phyloP scores from a whole-genome alignment of 2,888 invertebrate species.

The Cabera pusaria region DNA sequence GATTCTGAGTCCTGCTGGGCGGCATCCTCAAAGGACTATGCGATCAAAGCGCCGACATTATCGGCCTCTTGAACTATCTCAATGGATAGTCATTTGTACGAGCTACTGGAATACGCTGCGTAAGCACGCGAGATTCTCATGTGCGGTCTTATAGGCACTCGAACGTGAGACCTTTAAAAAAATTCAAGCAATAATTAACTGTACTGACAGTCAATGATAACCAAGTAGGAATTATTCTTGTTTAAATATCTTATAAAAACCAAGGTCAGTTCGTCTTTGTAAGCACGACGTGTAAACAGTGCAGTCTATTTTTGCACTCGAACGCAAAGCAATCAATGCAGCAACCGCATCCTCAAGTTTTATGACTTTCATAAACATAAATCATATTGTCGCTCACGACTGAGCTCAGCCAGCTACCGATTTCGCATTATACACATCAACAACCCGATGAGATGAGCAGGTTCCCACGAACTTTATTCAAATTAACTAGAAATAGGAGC shows the following conservation, averaged over 20 bases:
- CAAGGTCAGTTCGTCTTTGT: not conserved
- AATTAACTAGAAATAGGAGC: conserved; percentile 54
- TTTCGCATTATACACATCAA: conserved; percentile 27
- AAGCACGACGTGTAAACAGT: conserved; percentile 5
- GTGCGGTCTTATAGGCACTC: conserved; percentile 5
- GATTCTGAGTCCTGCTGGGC: conserved; percentile 61
- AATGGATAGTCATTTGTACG: conserved; percentile 56
- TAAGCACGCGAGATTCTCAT: conserved; percentile 24
- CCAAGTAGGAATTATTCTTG: too few species aligned
- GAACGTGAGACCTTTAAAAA: too few species aligned
- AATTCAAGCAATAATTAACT: too few species aligned
- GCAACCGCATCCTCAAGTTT: conserved; percentile 47
- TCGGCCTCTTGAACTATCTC: conserved; percentile 64
- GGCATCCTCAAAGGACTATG: conserved; percentile 66
- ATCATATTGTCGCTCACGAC: conserved; percentile 27
- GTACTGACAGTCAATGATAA: too few species aligned
- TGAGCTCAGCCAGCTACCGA: conserved; percentile 35
- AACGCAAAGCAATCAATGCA: conserved; percentile 34
- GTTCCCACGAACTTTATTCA: conserved; percentile 75
- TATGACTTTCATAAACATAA: conserved; percentile 52
- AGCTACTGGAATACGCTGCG: conserved; percentile 64
- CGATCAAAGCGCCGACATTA: conserved; percentile 71
- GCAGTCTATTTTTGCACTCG: conserved; percentile 22
- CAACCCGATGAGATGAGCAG: conserved; percentile 22
- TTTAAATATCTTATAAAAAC: too few species aligned